Percentiles rank a stretch among this genome's conserved stretches.
These are phyloP conservation scores for Sicus ferrugineus DNA, from an alignment of 2,888 invertebrate genomes.

Conservation along the genomic window DNA sequence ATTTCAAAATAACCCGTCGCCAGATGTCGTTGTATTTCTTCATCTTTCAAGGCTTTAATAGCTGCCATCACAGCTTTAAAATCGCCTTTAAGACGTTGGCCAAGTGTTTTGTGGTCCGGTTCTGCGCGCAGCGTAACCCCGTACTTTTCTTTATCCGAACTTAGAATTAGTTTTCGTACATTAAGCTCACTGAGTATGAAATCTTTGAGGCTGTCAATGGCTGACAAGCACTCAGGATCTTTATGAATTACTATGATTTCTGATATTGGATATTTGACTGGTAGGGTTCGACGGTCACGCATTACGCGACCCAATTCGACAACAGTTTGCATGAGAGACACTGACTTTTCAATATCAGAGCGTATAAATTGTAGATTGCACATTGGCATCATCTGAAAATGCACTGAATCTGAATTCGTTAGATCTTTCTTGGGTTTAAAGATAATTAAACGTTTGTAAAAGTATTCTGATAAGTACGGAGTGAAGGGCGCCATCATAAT, in stretches of 20 bases:
- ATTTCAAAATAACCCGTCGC: conserved; percentile 76
- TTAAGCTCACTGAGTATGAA: conserved; percentile 95
- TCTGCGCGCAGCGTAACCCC: conserved; percentile 91
- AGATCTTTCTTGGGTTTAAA: conserved; percentile 66
- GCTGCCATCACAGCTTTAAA: conserved; percentile 86
- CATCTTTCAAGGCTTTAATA: conserved; percentile 80
- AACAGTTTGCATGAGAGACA: conserved; percentile 91
- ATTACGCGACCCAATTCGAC: conserved; percentile 93
- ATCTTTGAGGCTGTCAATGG: conserved; percentile 78
- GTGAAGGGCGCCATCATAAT: conserved; percentile 97
- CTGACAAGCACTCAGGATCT: conserved; percentile 77
- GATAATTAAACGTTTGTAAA: conserved; percentile 87
- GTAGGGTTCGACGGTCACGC: conserved; percentile 91
- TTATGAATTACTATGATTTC: conserved; percentile 96
- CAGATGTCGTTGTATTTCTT: conserved; percentile 79
- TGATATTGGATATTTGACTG: conserved; percentile 94
- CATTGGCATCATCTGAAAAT: conserved; percentile 89
- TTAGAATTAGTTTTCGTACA: conserved; percentile 82
- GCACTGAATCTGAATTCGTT: conserved; percentile 77
- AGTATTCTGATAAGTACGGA: conserved; percentile 93
- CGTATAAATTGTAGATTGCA: conserved; percentile 78
- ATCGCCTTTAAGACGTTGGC: conserved; percentile 86
- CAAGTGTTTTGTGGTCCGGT: conserved; percentile 88
- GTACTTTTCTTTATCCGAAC: conserved; percentile 90
- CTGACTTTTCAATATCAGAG: conserved; percentile 85